Percentiles rank a stretch among this genome's conserved stretches.
Evolutionary conservation across 2,888 invertebrate genomes (phyloP).

Genomic region (Omphaloscelis lunosa): DNA sequence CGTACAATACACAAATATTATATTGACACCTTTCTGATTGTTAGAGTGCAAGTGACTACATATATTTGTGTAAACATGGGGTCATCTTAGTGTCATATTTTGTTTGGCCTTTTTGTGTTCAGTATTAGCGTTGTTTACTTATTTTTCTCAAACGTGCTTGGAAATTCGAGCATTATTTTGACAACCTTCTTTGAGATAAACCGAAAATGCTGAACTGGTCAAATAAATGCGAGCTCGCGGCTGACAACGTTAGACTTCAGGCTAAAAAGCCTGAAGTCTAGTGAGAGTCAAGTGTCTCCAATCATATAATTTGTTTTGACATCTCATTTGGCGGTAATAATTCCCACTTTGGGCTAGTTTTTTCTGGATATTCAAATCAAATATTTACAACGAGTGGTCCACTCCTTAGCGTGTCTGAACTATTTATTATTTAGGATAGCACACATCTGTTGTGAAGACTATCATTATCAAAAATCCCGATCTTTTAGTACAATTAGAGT

Average conservation of each 20-base stretch:
- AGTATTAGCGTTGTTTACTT: neutral
- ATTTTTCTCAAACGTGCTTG: too few relatives aligned
- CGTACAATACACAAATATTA: slow-evolving; percentile 35
- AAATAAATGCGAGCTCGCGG: too few relatives aligned
- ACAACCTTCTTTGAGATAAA: too few relatives aligned
- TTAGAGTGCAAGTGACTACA: slow-evolving; percentile 23
- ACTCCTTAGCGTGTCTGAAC: slow-evolving; percentile 33
- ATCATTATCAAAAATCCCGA: slow-evolving; percentile 17
- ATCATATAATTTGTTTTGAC: neutral
- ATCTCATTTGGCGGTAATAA: neutral
- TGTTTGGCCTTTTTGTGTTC: slow-evolving; percentile 45
- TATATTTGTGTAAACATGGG: slow-evolving; percentile 36
- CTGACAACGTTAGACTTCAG: too few relatives aligned
- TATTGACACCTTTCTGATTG: slow-evolving; percentile 46
- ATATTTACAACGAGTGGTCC: slow-evolving; percentile 20
- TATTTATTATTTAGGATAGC: slow-evolving; percentile 35
- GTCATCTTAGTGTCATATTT: slow-evolving; percentile 51
- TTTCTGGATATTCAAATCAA: slow-evolving; percentile 23
- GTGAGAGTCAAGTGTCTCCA: neutral
- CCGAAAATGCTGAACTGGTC: too few relatives aligned
- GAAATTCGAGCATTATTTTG: too few relatives aligned
- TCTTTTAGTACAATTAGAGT: slow-evolving; percentile 2
- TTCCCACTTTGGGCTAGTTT: neutral
- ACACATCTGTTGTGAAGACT: slow-evolving; percentile 17
- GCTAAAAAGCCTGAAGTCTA: neutral